phyloP scores from a whole-genome alignment of 92 coral and sea anemone genomes.

The Meandrina meandrites region DNA sequence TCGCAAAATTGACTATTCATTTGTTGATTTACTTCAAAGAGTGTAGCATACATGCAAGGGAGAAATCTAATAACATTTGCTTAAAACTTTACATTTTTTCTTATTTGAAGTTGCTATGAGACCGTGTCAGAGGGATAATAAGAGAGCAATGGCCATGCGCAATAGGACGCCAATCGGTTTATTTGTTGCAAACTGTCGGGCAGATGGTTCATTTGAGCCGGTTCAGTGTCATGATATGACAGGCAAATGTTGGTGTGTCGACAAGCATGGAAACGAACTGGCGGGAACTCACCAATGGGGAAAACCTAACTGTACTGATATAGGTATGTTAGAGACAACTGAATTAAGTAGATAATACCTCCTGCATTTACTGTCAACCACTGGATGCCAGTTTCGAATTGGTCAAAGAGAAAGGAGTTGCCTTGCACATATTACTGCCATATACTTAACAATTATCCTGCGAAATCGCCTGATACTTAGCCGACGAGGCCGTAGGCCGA shows the following conservation, averaged over 20 bases:
- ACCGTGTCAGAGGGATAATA: conserved; percentile 59
- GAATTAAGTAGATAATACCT: background rate
- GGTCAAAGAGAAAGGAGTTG: background rate
- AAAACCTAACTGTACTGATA: conserved; percentile 46
- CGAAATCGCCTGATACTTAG: too few species aligned
- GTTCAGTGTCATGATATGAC: conserved; percentile 81
- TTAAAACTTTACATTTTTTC: background rate
- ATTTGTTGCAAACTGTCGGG: conserved; percentile 64
- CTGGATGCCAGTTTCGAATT: background rate
- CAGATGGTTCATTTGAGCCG: conserved; percentile 59
- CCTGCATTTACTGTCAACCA: background rate
- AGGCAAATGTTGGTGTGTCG: conserved; percentile 89
- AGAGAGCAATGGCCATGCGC: conserved; percentile 51
- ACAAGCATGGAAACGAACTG: conserved; percentile 68
- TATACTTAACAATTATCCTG: too few species aligned
- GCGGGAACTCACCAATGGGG: conserved; percentile 75
- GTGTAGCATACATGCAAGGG: background rate
- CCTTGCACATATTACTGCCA: background rate
- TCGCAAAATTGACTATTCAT: background rate
- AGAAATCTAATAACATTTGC: background rate
- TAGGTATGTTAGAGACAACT: conserved; percentile 5
- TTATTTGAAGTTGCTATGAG: conserved; percentile 35
- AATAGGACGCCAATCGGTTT: conserved; percentile 45
- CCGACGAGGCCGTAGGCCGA: too few species aligned
- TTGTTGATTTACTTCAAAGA: background rate